A percentile compares a stretch with the other conserved stretches of the same genome.
These are phyloP conservation scores for Oscheius sp. DNA, from an alignment of 2,888 invertebrate genomes.

Conservation along the genomic window DNA sequence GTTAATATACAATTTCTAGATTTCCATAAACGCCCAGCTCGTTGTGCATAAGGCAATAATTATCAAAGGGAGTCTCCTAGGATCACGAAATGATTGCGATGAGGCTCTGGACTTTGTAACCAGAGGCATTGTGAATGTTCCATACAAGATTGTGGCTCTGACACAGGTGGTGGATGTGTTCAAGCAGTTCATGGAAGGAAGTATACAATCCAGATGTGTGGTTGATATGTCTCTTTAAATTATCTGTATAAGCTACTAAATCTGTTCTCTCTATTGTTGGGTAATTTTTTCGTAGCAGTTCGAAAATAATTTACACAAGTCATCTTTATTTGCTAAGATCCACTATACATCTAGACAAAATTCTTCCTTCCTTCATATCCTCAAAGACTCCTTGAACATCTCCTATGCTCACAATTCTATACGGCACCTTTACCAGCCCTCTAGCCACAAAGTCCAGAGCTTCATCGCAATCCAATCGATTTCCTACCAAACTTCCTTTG, in stretches of 20 bases:
- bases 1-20: neutral
- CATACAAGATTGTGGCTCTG: slow-evolving; percentile 3
- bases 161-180: slow-evolving; percentile 4
- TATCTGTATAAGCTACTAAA: too few species aligned
- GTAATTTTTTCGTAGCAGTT: too few species aligned
- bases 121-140: slow-evolving; percentile 32
- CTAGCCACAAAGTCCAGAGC: slow-evolving; percentile 38
- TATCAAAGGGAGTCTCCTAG: slow-evolving; percentile 1
- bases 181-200: slow-evolving; percentile 17
- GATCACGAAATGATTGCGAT: slow-evolving; percentile 3
- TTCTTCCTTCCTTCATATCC: slow-evolving; percentile 10
- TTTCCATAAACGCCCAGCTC: neutral
- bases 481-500: slow-evolving; percentile 3
- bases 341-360: slow-evolving; percentile 3
- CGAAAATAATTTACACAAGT: too few species aligned
- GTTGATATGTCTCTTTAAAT: neutral
- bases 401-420: neutral
- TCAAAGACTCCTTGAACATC: slow-evolving; percentile 9
- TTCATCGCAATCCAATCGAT: slow-evolving; percentile 22
- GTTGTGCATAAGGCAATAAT: slow-evolving; percentile 1
- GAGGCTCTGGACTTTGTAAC: slow-evolving; percentile 40
- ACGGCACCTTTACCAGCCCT: slow-evolving; percentile 28
- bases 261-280: too few species aligned
- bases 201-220: neutral
- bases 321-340: neutral